Evolutionary conservation across 1,140 invertebrate genomes (phyloP).

Genomic region (Plectrocnemia conspersa): DNA sequence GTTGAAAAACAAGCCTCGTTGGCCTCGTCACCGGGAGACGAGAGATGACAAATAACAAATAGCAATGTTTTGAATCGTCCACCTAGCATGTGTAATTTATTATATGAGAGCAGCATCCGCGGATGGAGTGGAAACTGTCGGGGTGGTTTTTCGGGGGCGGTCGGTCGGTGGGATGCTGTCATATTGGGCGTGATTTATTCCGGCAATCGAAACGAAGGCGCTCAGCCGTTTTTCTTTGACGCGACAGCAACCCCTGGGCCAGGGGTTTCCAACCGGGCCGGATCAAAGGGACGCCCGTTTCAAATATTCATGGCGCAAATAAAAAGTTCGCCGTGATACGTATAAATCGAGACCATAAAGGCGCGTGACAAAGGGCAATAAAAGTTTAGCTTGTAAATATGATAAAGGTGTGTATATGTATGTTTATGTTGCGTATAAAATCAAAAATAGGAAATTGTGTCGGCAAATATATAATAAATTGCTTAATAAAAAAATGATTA

Average conservation of each 20-base stretch:
- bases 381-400: too few species aligned
- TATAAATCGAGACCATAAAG: too few species aligned
- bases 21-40: neutral
- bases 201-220: conserved; percentile 27
- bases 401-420: too few species aligned
- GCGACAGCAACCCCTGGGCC: conserved; percentile 3
- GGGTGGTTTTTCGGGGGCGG: neutral
- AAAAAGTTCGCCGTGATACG: too few species aligned
- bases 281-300: too few species aligned
- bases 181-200: conserved; percentile 27
- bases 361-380: too few species aligned
- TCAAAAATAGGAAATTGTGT: too few species aligned
- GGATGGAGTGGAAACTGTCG: neutral
- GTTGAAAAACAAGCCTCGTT: neutral
- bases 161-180: conserved; percentile 21
- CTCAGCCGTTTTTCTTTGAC: conserved; percentile 19
- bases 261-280: too few species aligned
- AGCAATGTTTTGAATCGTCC: conserved; percentile 5
- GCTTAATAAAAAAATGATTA: too few species aligned
- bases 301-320: too few species aligned
- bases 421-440: too few species aligned
- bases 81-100: conserved; percentile 2
- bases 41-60: conserved; percentile 17
- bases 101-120: neutral
- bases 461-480: too few species aligned